Evolutionary conservation across 2,797 vertebrate genomes (phyloP).

Genomic region (Lutjanus campechanus): DNA sequence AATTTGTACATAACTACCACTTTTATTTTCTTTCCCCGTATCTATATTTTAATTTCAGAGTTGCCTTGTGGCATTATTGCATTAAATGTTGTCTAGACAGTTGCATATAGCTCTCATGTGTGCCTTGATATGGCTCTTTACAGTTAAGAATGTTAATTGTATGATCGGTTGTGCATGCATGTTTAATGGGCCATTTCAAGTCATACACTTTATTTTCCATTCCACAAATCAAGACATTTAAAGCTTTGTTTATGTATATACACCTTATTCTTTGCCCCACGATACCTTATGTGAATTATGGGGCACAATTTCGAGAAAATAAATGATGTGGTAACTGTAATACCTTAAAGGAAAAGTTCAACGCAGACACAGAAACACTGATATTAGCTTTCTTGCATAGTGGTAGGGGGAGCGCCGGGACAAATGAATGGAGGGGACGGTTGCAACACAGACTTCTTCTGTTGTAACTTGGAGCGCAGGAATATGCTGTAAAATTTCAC

Average conservation of each 20-base stretch:
- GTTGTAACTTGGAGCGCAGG: too few species aligned
- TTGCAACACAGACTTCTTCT: too few species aligned
- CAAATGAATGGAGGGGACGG: too few species aligned
- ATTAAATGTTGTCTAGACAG: background rate
- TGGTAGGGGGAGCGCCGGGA: too few species aligned
- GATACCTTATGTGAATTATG: too few species aligned
- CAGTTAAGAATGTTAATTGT: background rate
- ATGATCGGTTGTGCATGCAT: background rate
- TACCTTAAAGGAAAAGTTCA: background rate
- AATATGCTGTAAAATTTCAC: too few species aligned
- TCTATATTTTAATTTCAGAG: background rate
- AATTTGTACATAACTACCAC: slow-evolving; percentile 14
- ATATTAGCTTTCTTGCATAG: background rate
- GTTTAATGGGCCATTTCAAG: background rate
- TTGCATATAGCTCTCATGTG: background rate
- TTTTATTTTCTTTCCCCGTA: slow-evolving; percentile 1
- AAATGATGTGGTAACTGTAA: background rate
- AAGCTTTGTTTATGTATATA: background rate
- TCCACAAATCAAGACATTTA: background rate
- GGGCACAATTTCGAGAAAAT: too few species aligned
- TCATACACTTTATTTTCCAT: background rate
- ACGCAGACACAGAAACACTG: background rate
- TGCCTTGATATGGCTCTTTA: background rate
- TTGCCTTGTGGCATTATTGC: background rate
- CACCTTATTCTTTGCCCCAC: too few species aligned